Base-by-base conservation (phyloP, 2,888 invertebrate species). In the Netelia melanura region DNA sequence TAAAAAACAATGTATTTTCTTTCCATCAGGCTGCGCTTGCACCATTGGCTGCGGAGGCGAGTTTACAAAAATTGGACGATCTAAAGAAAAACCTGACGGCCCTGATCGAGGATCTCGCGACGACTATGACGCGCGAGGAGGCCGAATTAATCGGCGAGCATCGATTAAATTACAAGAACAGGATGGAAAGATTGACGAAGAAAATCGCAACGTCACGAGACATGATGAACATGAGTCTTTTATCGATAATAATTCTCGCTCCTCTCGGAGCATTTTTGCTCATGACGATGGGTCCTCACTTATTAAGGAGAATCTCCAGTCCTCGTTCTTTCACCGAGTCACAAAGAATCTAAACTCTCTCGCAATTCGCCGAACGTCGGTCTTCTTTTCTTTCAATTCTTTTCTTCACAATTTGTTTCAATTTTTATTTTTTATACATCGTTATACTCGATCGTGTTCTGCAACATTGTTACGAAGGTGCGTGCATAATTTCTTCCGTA, bases 341-440 rank as follows among this genome's bases (percentile, higher is more conserved):
- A 38, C 6, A 6, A 38, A 11, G 14, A 14, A 48, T 3, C 10
- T 14, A 3, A 48, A 10, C 3, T 3, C 48, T 2, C 10, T 9
- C 48, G 11, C 2, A 8, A 48, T 48, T 48, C 3, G 3, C 11
- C 10, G 2, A 0, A 1, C 25, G 11, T 61, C 11, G 14, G 3
- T 9, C 30, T 70, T 52, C 23, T 25, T 14, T 1, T 10, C 17
- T 3, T n/a, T 48, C 1, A 0, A 61, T 44, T 8, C 44, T 44
- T 21, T 64, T n/a, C 58, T n/a, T 61, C 43, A 75, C 71, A 79
- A 82, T 75, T 17, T 80, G 43, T 76, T 38, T 6, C 79, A 82
- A 71, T 86, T 83, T 85, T 78, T 38, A 38, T 38, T 64, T 83
- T 79, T 83, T 72, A 79, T 78, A 85, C 85, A 86, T 85, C 75